Conservation (phyloP, 2,797 vertebrate genomes). For the Acanthiza pusilla region DNA sequence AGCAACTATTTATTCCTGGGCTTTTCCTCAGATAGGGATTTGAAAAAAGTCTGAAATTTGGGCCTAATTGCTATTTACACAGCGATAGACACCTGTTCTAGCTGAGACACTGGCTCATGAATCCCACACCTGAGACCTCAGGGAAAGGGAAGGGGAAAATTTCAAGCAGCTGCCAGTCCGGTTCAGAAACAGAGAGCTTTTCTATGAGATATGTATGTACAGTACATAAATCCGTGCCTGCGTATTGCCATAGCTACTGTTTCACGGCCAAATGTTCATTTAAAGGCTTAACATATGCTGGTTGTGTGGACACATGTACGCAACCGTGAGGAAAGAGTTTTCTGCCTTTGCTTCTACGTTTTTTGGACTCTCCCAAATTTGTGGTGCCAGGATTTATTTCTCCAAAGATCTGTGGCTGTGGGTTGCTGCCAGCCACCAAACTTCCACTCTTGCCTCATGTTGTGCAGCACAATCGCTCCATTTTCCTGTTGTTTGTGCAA, state of each 20-base stretch:
- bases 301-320: slow-evolving; percentile 21
- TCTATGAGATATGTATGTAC: slow-evolving; percentile 55
- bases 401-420: neutral
- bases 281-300: slow-evolving; percentile 65
- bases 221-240: slow-evolving; percentile 37
- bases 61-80: slow-evolving; percentile 93
- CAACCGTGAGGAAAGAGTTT: slow-evolving; percentile 11
- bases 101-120: slow-evolving; percentile 83
- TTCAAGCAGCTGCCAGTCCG: slow-evolving; percentile 85
- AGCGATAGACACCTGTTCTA: slow-evolving; percentile 88
- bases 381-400: neutral
- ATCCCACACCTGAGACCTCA: slow-evolving; percentile 94
- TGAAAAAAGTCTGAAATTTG: slow-evolving; percentile 87
- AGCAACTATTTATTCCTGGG: slow-evolving; percentile 87
- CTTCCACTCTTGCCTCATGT: neutral
- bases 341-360: neutral
- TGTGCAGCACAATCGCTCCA: neutral
- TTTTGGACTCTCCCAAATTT: slow-evolving; percentile 8
- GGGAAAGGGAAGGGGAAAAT: slow-evolving; percentile 83
- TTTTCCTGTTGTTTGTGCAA: neutral
- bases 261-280: slow-evolving; percentile 66
- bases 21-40: slow-evolving; percentile 86
- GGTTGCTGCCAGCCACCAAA: neutral
- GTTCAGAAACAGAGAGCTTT: slow-evolving; percentile 79
- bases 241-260: slow-evolving; percentile 62